phyloP scores from a whole-genome alignment of 2,888 invertebrate genomes.

The Microplitis manilae region DNA sequence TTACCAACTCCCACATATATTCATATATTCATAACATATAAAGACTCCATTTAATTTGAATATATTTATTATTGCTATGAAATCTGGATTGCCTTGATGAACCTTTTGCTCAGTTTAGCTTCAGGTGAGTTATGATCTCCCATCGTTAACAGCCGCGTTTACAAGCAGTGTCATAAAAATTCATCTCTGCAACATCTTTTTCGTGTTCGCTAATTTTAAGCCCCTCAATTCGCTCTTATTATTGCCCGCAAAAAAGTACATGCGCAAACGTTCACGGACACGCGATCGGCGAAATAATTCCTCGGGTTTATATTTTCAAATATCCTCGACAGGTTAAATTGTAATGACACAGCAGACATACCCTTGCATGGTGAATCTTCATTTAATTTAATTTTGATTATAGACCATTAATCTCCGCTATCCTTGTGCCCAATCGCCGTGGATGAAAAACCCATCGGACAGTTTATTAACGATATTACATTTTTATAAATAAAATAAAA shows the following conservation, averaged over 20 bases:
- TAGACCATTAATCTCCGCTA: slow-evolving; percentile 31
- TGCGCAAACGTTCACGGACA: slow-evolving; percentile 13
- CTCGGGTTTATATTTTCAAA: slow-evolving; percentile 36
- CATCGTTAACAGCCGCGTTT: neutral
- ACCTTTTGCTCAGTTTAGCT: slow-evolving; percentile 6
- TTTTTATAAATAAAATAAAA: neutral
- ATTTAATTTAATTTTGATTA: slow-evolving; percentile 28
- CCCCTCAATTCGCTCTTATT: slow-evolving; percentile 7
- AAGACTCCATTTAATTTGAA: too few relatives aligned
- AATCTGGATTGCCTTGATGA: slow-evolving; percentile 8
- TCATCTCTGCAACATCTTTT: slow-evolving; percentile 5
- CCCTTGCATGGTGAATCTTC: slow-evolving; percentile 17
- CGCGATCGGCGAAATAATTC: slow-evolving; percentile 12
- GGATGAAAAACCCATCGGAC: neutral
- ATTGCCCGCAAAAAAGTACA: slow-evolving; percentile 10
- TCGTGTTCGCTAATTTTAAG: slow-evolving; percentile 11
- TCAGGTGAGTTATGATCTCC: neutral
- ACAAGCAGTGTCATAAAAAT: neutral
- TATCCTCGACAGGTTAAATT: slow-evolving; percentile 47
- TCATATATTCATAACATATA: too few relatives aligned
- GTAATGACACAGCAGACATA: slow-evolving; percentile 44
- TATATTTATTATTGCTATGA: too few relatives aligned
- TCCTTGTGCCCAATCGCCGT: slow-evolving; percentile 22
- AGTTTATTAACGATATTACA: neutral
- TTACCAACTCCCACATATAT: neutral